Evolutionary conservation across 2,888 invertebrate species (phyloP), one percentile per base, ranked within the genome.

Genomic region (Acanthococcus lagerstroemiae): DNA sequence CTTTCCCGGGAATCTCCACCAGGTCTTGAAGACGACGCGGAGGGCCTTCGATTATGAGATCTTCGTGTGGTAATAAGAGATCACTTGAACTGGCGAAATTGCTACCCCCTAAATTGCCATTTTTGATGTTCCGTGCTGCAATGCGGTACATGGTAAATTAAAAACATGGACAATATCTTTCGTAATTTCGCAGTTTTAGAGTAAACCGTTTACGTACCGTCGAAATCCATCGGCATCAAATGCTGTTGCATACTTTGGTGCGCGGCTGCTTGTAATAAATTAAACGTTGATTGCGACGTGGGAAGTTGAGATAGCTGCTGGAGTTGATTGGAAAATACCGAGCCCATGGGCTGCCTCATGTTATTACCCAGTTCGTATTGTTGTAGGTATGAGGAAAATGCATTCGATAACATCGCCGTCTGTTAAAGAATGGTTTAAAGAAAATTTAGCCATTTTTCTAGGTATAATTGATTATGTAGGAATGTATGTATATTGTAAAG

Each of bases 1-100:
- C 94, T 77, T 93, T 91, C 61, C 93, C 93, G 22, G 94, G 94
- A 74, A 95, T 90, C 74, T 95, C 94, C 76, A 94, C 58, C 67
- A 69, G 67, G 24, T 69, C 68, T 9, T 68, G 69, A 52, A 61
- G 60, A 45, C 67, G 67, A 4, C 52, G 44, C 37, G 52, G 27
- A 17, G 30, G 37, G 54, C 37, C 44, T 54, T 63, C 54, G 27
- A 54, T 52, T 37, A 63, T 63, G 44, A 63, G 63, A 63, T 63
- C 63, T 21, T 63, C 63, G 25, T 63, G 63, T 63, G 63, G 63
- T 63, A 63, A 54, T 17, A 63, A 22, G 37, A 63, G 63, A 63
- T 63, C 63, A 63, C 63, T 63, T 17, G 52, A 37, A 22, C 63
- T 63, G n/a, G 63, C 63, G 24, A 63, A 63, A 37, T 37, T 52